Conservation (phyloP, 2,888 invertebrate genomes). For the Drosophila melanosoma region DNA sequence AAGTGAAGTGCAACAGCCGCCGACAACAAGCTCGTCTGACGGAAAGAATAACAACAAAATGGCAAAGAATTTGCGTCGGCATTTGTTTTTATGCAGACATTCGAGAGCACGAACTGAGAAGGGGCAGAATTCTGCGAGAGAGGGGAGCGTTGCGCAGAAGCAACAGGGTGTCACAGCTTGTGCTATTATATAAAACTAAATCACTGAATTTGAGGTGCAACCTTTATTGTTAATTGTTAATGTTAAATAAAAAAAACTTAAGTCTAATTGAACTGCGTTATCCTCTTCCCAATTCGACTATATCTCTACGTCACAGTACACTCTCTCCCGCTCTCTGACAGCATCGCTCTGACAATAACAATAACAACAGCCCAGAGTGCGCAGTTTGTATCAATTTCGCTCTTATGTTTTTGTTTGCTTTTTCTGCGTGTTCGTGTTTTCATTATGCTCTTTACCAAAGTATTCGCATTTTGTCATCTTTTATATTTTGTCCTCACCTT, state of each 20-base stretch:
- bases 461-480: not conserved
- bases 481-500: constrained; percentile 2
- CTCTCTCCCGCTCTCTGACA: constrained; percentile 46
- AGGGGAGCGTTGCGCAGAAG: constrained; percentile 52
- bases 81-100: constrained; percentile 51
- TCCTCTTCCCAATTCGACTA: not conserved
- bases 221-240: not conserved
- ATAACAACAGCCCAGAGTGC: constrained; percentile 49
- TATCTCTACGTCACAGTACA: constrained; percentile 18
- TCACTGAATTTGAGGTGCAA: not conserved
- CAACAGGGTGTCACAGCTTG: constrained; percentile 53
- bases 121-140: constrained; percentile 8
- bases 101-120: constrained; percentile 20
- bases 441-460: constrained; percentile 39
- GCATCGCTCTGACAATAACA: constrained; percentile 63
- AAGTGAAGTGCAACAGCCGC: constrained; percentile 48
- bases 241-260: not conserved
- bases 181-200: constrained; percentile 11
- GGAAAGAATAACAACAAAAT: constrained; percentile 31
- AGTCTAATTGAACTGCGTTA: not conserved
- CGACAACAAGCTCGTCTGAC: constrained; percentile 9
- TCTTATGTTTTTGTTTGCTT: constrained; percentile 75
- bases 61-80: constrained; percentile 26
- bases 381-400: constrained; percentile 71
- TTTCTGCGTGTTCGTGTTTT: constrained; percentile 74